phyloP scores from a whole-genome alignment of 1,140 invertebrate genomes.

The Drosophila trapezifrons region DNA sequence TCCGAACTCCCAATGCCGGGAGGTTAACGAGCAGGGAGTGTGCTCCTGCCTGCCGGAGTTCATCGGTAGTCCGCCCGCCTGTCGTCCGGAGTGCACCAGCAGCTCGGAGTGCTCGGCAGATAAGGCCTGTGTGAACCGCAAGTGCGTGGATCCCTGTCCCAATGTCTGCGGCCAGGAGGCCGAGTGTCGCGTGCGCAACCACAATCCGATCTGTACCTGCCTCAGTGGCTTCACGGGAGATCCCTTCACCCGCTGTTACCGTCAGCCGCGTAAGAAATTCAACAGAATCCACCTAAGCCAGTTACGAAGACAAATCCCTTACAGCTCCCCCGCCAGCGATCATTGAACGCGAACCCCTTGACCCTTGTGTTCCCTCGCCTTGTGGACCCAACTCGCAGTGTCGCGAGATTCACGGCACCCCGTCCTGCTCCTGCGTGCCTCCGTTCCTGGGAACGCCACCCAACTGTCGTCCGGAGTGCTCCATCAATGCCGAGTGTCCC shows the following conservation, averaged over 20 bases:
- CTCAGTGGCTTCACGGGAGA: constrained; percentile 90
- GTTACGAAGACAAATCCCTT: constrained; percentile 3
- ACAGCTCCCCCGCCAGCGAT: constrained; percentile 64
- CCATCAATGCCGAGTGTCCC: constrained; percentile 92
- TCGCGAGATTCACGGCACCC: constrained; percentile 88
- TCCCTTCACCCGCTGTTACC: constrained; percentile 85
- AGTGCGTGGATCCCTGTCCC: constrained; percentile 91
- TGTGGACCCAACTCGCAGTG: constrained; percentile 93
- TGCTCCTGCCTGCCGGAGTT: constrained; percentile 90
- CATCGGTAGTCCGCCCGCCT: constrained; percentile 90
- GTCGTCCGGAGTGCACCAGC: constrained; percentile 89
- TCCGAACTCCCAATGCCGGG: constrained; percentile 87
- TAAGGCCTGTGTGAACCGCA: constrained; percentile 91
- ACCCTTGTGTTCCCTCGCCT: constrained; percentile 92
- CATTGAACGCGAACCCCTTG: constrained; percentile 67
- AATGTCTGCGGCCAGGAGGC: constrained; percentile 91
- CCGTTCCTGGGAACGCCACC: constrained; percentile 91
- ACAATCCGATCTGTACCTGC: constrained; percentile 91
- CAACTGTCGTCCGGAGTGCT: constrained; percentile 92
- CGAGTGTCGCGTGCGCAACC: constrained; percentile 90
- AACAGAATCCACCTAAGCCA: constrained; percentile 40
- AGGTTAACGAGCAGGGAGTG: constrained; percentile 87
- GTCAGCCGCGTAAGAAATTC: constrained; percentile 84
- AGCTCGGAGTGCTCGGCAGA: constrained; percentile 91
- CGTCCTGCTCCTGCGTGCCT: constrained; percentile 91